Base-by-base conservation (phyloP, 2,113 vertebrate species). In the Triplophysa dalaica region DNA sequence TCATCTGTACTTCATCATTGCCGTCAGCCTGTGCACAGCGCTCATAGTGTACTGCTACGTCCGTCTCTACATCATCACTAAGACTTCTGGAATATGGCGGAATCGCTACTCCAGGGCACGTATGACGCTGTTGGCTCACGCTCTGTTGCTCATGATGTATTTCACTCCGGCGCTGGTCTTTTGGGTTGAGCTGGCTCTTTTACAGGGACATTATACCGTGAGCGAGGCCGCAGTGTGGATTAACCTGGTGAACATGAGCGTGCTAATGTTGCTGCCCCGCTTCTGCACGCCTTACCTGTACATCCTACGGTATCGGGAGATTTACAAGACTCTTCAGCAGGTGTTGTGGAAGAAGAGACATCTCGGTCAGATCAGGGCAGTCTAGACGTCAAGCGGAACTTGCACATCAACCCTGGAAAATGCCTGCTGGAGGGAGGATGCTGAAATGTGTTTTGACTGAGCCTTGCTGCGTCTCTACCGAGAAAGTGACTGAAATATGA, bases 31-130 rank as follows among this genome's bases (percentile, higher is more conserved):
- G 24, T 94, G 93, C 38, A 58, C 85, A 2, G 0, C 65, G 0
- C 82, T 95, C 68, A 93, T 94, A 78, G 63, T 87, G 16, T 94
- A 90, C 88, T 94, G 93, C 85, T 95, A 94, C 79, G 80, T 92
- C 60, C 91, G 87, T 56, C 90, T 95, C 41, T 95, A 93, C 80
- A 83, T 88, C 84, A 87, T 93, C 6, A 93, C 94, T 21, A 92
- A 83, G 85, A 90, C 86, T 43, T 93, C 93, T 2, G 92, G 93
- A 7, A 92, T 93, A 81, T 94, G 93, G 89, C 80, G 83, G 14
- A 93, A 67, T 8, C 91, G 92, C 56, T 93, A 90, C 83, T 95
- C 93, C n/a, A 86, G 91, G 76, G 93, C 94, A 4, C 88, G 90
- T n/a, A 87, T 93, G 33, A 95, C 93, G 0, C 80, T 95, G 66